Percentiles rank a stretch among this genome's conserved stretches.
Evolutionary conservation across 2,113 vertebrate genomes (phyloP).

Genomic region (Indicator indicator): DNA sequence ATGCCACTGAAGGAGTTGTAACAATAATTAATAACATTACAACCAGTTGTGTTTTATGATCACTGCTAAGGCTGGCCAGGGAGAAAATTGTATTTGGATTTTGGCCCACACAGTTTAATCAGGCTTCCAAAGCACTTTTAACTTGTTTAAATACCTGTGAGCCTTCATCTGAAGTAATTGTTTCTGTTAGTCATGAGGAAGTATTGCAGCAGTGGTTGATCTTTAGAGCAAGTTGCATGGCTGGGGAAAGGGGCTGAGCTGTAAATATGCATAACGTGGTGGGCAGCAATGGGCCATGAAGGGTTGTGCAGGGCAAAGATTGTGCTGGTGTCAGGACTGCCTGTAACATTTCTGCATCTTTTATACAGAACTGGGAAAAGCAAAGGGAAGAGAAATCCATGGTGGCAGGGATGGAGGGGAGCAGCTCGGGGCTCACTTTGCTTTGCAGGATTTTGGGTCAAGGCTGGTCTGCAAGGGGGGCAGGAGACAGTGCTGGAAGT

Average conservation of each 20-base stretch:
- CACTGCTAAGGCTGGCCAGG: not conserved
- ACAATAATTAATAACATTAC: not conserved
- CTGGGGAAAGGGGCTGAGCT: not conserved
- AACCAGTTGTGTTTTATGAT: not conserved
- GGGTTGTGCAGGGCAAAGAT: not conserved
- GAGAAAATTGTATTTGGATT: conserved; percentile 23
- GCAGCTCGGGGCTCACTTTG: not conserved
- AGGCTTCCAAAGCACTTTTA: not conserved
- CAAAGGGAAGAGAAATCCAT: not conserved
- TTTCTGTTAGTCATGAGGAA: not conserved
- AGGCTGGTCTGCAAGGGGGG: not conserved
- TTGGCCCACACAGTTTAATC: conserved; percentile 9
- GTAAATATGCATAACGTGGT: accelerated
- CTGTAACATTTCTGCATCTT: accelerated
- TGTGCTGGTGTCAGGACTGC: not conserved
- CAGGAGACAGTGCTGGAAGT: not conserved
- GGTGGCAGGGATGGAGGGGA: not conserved
- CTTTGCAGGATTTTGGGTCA: not conserved
- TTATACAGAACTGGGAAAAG: not conserved
- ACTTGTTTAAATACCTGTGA: conserved; percentile 21
- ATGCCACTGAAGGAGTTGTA: not conserved
- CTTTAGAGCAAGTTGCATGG: not conserved
- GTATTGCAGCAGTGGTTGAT: not conserved
- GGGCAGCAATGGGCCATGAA: not conserved
- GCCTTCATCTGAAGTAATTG: not conserved